Conservation (phyloP, 2,888 invertebrate genomes). For the Drepanosiphum platanoidis region DNA sequence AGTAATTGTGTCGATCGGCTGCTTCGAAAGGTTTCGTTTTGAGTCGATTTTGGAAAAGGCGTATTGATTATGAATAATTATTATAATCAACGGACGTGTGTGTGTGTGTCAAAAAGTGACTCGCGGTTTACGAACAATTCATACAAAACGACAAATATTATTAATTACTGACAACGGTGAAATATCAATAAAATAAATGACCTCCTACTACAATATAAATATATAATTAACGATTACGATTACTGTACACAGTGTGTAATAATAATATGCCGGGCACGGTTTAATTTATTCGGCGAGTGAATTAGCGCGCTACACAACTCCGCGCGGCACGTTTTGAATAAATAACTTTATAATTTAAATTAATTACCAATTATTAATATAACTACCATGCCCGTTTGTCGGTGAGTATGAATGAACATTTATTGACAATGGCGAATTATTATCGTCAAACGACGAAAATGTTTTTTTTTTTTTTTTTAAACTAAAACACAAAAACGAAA, state of each 20-base stretch:
- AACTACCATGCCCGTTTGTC: neutral
- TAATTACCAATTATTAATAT: constrained; percentile 1
- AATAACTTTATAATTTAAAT: neutral
- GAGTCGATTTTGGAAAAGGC: no score
- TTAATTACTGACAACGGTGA: neutral
- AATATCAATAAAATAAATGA: neutral
- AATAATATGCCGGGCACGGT: neutral
- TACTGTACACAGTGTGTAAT: no score
- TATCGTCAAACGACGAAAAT: no score
- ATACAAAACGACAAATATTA: neutral
- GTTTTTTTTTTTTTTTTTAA: no score
- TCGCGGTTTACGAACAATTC: neutral
- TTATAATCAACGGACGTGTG: no score
- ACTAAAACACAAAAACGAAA: no score
- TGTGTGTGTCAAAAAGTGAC: no score
- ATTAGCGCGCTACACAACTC: neutral
- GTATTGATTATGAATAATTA: no score
- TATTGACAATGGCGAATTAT: neutral
- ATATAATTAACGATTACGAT: neutral
- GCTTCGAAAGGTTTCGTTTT: no score
- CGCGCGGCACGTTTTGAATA: neutral
- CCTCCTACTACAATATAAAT: neutral
- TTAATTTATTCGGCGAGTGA: neutral
- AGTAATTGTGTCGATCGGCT: no score
- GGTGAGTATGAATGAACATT: constrained; percentile 4